These are phyloP conservation scores for Scrobipalpa atriplicella DNA, from an alignment of 2,888 invertebrate genomes.

Conservation along the genomic window DNA sequence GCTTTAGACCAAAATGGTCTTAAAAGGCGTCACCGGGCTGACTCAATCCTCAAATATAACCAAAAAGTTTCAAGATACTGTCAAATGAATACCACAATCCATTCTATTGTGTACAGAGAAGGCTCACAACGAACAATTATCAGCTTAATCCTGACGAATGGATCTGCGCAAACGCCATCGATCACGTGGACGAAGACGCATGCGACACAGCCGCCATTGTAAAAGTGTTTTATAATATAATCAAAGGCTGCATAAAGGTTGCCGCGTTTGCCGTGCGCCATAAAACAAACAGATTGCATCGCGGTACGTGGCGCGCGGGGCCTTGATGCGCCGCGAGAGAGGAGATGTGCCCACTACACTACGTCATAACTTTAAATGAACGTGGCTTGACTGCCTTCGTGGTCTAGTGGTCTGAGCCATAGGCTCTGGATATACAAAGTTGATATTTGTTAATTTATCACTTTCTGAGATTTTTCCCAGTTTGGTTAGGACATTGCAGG, in stretches of 20 bases:
- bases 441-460: no score
- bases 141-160: conserved; percentile 21
- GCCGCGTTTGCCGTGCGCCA: conserved; percentile 59
- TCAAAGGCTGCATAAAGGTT: conserved; percentile 51
- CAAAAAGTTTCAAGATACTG: neutral
- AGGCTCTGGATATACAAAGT: no score
- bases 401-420: no score
- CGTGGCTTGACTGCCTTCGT: no score
- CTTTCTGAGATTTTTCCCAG: no score
- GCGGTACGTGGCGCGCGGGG: conserved; percentile 52
- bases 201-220: conserved; percentile 24
- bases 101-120: conserved; percentile 2
- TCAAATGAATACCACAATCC: neutral
- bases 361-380: no score
- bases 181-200: conserved; percentile 23
- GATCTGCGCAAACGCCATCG: conserved; percentile 9
- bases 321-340: conserved; percentile 37
- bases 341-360: neutral
- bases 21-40: no score
- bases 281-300: conserved; percentile 78
- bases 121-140: conserved; percentile 1
- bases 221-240: conserved; percentile 47
- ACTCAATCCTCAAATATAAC: neutral
- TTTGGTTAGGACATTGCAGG: no score
- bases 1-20: no score